These are phyloP conservation scores for Drosophila sp. DNA, from an alignment of 1,140 invertebrate species.

Conservation along the genomic window DNA sequence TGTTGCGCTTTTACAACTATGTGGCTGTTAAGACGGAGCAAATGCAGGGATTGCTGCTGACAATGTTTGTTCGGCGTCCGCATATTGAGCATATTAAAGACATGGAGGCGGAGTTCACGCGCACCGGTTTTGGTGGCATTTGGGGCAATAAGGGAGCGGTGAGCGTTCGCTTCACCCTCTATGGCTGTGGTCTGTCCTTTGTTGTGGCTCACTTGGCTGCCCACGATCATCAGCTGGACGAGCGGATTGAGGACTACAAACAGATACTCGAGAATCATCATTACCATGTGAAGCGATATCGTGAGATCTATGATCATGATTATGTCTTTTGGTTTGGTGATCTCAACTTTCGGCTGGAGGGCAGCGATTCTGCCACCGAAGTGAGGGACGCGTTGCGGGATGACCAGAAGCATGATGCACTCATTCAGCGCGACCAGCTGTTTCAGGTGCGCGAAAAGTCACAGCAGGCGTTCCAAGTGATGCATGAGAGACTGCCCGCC, in stretches of 20 bases:
- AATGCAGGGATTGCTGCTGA: constrained; percentile 91
- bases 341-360: constrained; percentile 94
- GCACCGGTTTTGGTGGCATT: constrained; percentile 94
- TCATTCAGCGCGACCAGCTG: constrained; percentile 91
- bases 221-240: constrained; percentile 92
- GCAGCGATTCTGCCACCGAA: constrained; percentile 87
- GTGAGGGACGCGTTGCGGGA: constrained; percentile 88
- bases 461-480: constrained; percentile 92
- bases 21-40: constrained; percentile 91
- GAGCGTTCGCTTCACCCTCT: constrained; percentile 92
- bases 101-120: constrained; percentile 93
- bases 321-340: constrained; percentile 98
- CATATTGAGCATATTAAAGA: constrained; percentile 92
- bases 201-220: constrained; percentile 95
- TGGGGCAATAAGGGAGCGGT: constrained; percentile 98
- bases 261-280: constrained; percentile 90
- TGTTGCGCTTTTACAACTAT: constrained; percentile 89
- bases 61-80: constrained; percentile 90
- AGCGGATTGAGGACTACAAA: constrained; percentile 94
- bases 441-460: constrained; percentile 87
- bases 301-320: constrained; percentile 96
- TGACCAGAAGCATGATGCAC: constrained; percentile 87
- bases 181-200: constrained; percentile 93
- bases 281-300: constrained; percentile 90
- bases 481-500: constrained; percentile 89